Base-by-base conservation (phyloP, 1,140 invertebrate species). In the Drosophila mayri region DNA sequence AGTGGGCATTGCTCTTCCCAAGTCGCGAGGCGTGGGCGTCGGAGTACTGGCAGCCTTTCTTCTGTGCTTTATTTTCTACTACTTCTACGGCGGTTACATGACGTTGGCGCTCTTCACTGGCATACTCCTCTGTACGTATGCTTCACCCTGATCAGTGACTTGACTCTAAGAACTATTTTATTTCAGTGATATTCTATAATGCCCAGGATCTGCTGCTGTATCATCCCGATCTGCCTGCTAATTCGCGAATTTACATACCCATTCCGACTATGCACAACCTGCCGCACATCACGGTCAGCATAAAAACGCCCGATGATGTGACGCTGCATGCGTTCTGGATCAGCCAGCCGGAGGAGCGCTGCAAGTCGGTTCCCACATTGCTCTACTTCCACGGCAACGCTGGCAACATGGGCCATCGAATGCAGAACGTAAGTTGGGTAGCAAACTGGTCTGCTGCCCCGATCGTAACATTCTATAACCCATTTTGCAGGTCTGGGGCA, bases 331-430 rank as follows among this genome's bases (percentile, higher is more conserved):
- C 97, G 83, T 97, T 97, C 90, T 95, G 98, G 78, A 96, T 99
- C 62, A 95, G 96, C 87, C 97, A 98, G 92, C 93, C 95, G 9
- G 94, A 94, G 58, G 95, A 95, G 43, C 94, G 94, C 68, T 94
- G 94, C 61, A 94, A 94, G 68, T 92, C 93, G 43, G 94, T 94
- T 50, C 96, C 97, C 2, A 98, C 98, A 2, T 93, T 99, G 76
- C 93, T 99, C 18, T 99, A 97, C 93, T 95, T 99, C 54, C 98
- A 99, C 94, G 98, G 98, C 10, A 99, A 99, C 95, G 98, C 98
- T 66, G 98, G 98, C 18, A 99, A 99, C 92, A 97, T 99, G 94
- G 98, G 98, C 1, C 98, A 99, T 92, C 95, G 97, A 71, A 93
- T 98, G 64, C 94, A 96, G 73, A 97, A 97, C 93, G 95, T 87